Conservation (phyloP, 2,113 vertebrate species). For the Chrysemys picta region DNA sequence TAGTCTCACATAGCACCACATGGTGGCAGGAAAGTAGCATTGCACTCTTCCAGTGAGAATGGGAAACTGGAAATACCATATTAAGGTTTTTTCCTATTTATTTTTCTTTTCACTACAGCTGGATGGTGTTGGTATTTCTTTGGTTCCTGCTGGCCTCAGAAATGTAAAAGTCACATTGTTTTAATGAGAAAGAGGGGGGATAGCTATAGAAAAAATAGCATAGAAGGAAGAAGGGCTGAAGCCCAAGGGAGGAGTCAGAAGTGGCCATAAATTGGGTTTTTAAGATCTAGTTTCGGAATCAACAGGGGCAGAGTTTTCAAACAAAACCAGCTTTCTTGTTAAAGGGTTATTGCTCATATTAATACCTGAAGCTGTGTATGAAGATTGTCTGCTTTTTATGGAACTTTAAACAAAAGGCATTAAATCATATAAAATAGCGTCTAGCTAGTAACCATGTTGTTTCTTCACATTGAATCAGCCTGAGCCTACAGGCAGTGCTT, state of each 20-base stretch:
- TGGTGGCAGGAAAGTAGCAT: not conserved
- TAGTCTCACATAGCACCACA: not conserved
- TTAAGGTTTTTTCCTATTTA: not conserved
- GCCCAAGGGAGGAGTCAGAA: not conserved
- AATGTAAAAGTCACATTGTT: not conserved
- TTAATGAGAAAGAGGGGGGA: not conserved
- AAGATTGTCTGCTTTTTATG: not conserved
- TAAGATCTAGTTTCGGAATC: not conserved
- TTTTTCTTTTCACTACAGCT: not conserved
- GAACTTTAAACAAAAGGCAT: not conserved
- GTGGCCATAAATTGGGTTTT: not conserved
- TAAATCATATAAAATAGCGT: not conserved
- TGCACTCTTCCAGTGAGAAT: not conserved
- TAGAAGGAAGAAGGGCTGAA: not conserved
- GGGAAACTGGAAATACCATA: not conserved
- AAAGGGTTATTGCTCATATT: not conserved
- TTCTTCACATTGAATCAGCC: not conserved
- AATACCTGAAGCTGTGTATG: fast-evolving
- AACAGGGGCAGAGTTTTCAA: not conserved
- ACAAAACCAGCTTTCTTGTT: not conserved
- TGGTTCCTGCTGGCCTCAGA: not conserved
- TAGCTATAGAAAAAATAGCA: not conserved
- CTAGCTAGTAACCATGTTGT: not conserved
- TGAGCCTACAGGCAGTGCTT: not conserved
- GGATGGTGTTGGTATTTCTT: not conserved